Conservation (phyloP, 92 coral and sea anemone genomes). For the Siderastrea siderea region DNA sequence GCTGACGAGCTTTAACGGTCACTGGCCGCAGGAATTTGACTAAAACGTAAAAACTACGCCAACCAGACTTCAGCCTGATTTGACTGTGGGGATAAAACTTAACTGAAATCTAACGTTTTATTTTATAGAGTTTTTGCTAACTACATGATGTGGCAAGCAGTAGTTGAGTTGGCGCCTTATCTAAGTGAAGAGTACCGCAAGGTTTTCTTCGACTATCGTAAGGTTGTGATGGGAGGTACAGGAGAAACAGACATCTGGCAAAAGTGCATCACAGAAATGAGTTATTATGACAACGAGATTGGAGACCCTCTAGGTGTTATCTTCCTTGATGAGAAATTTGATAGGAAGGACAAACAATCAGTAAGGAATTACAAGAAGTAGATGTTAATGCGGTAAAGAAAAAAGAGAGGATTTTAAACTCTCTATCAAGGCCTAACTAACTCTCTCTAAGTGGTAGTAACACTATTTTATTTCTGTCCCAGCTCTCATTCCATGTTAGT, state of each 20-base stretch:
- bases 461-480: no score
- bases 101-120: neutral
- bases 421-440: neutral
- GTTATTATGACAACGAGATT: conserved; percentile 44
- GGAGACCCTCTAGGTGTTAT: conserved; percentile 91
- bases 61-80: no score
- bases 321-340: conserved; percentile 85
- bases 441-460: no score
- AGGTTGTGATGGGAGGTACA: conserved; percentile 71
- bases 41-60: neutral
- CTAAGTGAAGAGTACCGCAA: conserved; percentile 62
- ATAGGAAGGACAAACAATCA: conserved; percentile 71
- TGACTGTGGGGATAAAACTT: no score
- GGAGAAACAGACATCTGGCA: conserved; percentile 82
- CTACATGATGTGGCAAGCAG: conserved; percentile 97
- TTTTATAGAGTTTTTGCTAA: conserved; percentile 78
- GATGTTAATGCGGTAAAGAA: neutral
- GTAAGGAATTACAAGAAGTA: conserved; percentile 43
- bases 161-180: conserved; percentile 64
- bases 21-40: no score
- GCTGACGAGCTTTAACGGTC: no score
- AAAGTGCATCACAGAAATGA: conserved; percentile 74
- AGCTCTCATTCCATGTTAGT: no score
- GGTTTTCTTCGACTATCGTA: conserved; percentile 52
- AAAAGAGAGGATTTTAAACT: neutral